Percentiles rank a stretch among this genome's conserved stretches.
Conservation (phyloP, 2,113 vertebrate genomes). For the Xenopus tropicalis region UCB_Xtro_10.0 CM004451.2:51869001-51869500, state of each 20-base stretch:
- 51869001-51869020: constrained; percentile 18
- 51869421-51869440: not conserved
- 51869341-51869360: constrained; percentile 33
- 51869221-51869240: constrained; percentile 11
- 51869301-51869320: constrained; percentile 24
- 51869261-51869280: constrained; percentile 16
- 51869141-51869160: constrained; percentile 21
- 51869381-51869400: constrained; percentile 24
- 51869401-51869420: constrained; percentile 7
- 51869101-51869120: constrained; percentile 32
- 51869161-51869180: constrained; percentile 22
- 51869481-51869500: constrained; percentile 15
- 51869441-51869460: constrained; percentile 22
- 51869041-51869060: constrained; percentile 19
- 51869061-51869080: constrained; percentile 23
- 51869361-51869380: constrained; percentile 28
- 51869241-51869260: constrained; percentile 21
- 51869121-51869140: constrained; percentile 9
- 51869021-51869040: constrained; percentile 18
- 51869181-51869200: constrained; percentile 1
- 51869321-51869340: constrained; percentile 23
- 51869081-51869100: constrained; percentile 27
- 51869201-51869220: not conserved
- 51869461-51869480: constrained; percentile 11
- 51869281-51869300: constrained; percentile 9